Evolutionary conservation across 2,797 vertebrate genomes (phyloP).

Genomic region (Natrix natrix): DNA sequence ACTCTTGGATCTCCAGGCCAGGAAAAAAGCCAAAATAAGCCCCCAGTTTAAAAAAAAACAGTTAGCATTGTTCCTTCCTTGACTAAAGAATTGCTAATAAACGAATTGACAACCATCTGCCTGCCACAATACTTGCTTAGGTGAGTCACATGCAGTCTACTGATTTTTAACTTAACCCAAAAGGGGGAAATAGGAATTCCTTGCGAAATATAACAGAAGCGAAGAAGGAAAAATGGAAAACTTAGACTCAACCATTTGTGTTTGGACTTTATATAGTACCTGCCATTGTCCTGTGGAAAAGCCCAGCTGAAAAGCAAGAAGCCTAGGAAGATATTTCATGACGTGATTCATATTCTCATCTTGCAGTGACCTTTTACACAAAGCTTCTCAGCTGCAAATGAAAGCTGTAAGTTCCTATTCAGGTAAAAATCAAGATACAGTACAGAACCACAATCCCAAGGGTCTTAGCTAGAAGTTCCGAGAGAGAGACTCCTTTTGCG

Average conservation of each 20-base stretch:
- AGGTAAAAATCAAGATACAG: not conserved
- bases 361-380: constrained; percentile 20
- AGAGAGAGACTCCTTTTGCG: not conserved
- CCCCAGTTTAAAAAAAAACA: not conserved
- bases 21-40: not conserved
- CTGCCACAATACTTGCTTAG: not conserved
- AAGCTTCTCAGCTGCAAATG: constrained; percentile 31
- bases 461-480: not conserved
- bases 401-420: constrained; percentile 7
- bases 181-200: not conserved
- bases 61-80: not conserved
- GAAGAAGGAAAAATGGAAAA: not conserved
- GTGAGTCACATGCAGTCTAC: not conserved
- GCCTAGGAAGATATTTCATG: constrained; percentile 1
- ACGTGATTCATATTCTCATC: constrained; percentile 12
- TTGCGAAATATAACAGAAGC: not conserved
- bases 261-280: constrained; percentile 25
- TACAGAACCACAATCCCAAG: not conserved
- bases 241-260: not conserved
- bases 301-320: constrained; percentile 4
- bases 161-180: not conserved
- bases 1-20: not conserved
- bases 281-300: constrained; percentile 9
- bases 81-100: not conserved
- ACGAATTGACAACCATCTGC: not conserved